Evolutionary conservation across 2,888 invertebrate genomes (phyloP).

Genomic region (Drosophila quinaria): DNA sequence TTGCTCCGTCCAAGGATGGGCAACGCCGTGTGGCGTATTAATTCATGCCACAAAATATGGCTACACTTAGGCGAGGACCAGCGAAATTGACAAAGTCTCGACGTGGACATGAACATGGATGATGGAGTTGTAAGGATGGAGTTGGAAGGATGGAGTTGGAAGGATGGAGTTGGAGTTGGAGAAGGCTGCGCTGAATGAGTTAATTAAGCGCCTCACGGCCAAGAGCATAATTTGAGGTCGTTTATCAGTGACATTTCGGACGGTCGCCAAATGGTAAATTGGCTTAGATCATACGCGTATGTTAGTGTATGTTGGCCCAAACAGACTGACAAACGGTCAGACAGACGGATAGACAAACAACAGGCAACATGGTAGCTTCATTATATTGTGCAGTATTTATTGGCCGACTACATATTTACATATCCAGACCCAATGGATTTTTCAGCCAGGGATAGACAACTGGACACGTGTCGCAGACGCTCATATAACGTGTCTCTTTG

Average conservation of each 20-base stretch:
- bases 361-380: conserved; percentile 23
- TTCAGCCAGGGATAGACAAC: conserved; percentile 87
- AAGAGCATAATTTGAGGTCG: conserved; percentile 84
- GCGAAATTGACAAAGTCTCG: conserved; percentile 54
- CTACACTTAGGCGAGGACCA: conserved; percentile 56
- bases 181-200: conserved; percentile 75
- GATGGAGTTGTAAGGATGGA: background rate
- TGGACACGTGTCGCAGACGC: conserved; percentile 86
- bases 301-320: conserved; percentile 1
- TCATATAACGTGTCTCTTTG: conserved; percentile 86
- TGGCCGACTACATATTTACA: conserved; percentile 50
- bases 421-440: conserved; percentile 86
- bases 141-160: background rate
- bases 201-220: conserved; percentile 84
- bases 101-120: conserved; percentile 13
- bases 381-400: conserved; percentile 61
- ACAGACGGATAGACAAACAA: background rate
- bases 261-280: conserved; percentile 65
- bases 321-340: too few species aligned
- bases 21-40: conserved; percentile 58
- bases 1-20: background rate
- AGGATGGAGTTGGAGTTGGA: background rate
- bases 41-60: conserved; percentile 77
- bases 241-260: conserved; percentile 83
- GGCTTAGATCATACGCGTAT: conserved; percentile 45